Conservation (phyloP, 2,797 vertebrate species). For the Ceyx erithaca region DNA sequence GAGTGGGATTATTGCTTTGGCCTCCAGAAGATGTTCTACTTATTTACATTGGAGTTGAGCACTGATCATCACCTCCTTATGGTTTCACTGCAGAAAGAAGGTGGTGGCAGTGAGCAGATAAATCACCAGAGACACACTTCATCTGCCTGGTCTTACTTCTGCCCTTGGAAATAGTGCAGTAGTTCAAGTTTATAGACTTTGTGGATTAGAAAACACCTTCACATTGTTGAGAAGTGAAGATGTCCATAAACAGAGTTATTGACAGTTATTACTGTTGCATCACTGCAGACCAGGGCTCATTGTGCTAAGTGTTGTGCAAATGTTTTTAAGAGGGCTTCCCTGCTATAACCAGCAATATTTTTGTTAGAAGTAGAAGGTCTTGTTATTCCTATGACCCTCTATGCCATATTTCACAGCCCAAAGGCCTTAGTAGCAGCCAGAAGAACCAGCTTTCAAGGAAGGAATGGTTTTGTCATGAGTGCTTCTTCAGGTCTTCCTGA, state of each 20-base stretch:
- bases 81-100: not conserved
- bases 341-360: conserved; percentile 15
- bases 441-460: conserved; percentile 10
- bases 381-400: conserved; percentile 20
- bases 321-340: conserved; percentile 32
- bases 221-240: conserved; percentile 31
- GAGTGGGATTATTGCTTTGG: not conserved
- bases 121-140: conserved; percentile 41
- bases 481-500: not conserved
- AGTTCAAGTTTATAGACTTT: conserved; percentile 48
- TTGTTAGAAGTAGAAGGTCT: conserved; percentile 25
- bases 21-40: not conserved
- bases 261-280: conserved; percentile 39
- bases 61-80: not conserved
- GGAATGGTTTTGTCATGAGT: not conserved
- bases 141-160: conserved; percentile 45
- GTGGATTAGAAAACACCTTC: conserved; percentile 33
- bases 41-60: conserved; percentile 43
- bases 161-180: conserved; percentile 41
- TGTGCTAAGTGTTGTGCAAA: conserved; percentile 29
- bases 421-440: not conserved
- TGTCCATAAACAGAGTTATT: conserved; percentile 41
- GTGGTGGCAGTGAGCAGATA: conserved; percentile 6
- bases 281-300: not conserved
- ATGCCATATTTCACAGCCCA: conserved; percentile 19